Conservation (phyloP, 2,888 invertebrate genomes). For the Operophtera brumata region DNA sequence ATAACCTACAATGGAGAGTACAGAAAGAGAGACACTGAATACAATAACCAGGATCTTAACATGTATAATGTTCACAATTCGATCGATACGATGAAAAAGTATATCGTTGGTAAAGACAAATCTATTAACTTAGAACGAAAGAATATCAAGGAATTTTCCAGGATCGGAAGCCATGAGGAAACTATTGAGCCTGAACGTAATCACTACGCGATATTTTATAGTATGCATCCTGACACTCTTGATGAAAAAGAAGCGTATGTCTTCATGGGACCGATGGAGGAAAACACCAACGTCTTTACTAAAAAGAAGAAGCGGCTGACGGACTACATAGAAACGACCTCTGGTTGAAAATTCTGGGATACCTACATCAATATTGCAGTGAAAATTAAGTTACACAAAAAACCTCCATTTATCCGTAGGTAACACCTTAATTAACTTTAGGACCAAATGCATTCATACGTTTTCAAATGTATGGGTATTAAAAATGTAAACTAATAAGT, state of each 20-base stretch:
- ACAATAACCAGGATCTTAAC: slow-evolving; percentile 12
- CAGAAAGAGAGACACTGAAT: slow-evolving; percentile 35
- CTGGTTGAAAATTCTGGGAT: not conserved
- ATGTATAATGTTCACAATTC: slow-evolving; percentile 38
- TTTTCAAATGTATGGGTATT: too few species aligned
- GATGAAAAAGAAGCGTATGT: slow-evolving; percentile 38
- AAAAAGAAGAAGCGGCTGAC: slow-evolving; percentile 23
- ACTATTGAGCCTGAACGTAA: slow-evolving; percentile 38
- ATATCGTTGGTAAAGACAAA: slow-evolving; percentile 42
- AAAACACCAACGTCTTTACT: slow-evolving; percentile 18
- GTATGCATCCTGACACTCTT: slow-evolving; percentile 47
- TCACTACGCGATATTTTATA: slow-evolving; percentile 60
- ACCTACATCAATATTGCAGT: too few species aligned
- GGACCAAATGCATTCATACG: not conserved
- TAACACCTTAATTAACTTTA: not conserved
- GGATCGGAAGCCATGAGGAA: slow-evolving; percentile 43
- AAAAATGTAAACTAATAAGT: too few species aligned
- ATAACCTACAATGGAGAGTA: slow-evolving; percentile 39
- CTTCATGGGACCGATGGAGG: slow-evolving; percentile 30
- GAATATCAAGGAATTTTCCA: slow-evolving; percentile 26
- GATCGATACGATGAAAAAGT: slow-evolving; percentile 43
- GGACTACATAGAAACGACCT: slow-evolving; percentile 7
- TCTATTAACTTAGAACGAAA: slow-evolving; percentile 29
- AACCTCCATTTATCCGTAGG: not conserved
- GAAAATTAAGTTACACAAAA: too few species aligned